These are phyloP conservation scores for Bombyx mori DNA, from an alignment of 1,140 invertebrate genomes.

Conservation along the genomic window DNA sequence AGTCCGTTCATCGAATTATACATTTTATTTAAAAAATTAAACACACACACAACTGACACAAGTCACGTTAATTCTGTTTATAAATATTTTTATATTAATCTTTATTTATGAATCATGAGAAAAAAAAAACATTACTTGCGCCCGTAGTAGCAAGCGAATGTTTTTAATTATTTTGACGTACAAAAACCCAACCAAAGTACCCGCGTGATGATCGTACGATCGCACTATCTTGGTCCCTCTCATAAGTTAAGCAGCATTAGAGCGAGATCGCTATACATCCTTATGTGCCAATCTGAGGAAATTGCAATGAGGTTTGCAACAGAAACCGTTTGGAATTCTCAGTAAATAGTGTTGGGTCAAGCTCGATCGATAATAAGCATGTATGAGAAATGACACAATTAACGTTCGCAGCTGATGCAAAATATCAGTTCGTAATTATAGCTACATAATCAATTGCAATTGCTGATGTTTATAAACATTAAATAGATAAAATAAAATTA, in stretches of 20 bases:
- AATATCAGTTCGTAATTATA: too few species aligned
- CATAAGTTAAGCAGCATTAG: slow-evolving; percentile 9
- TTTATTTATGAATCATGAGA: slow-evolving; percentile 15
- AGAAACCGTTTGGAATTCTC: slow-evolving; percentile 17
- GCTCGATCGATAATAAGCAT: too few species aligned
- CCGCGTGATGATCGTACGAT: slow-evolving; percentile 60
- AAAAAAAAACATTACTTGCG: not conserved
- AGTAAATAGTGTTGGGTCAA: not conserved
- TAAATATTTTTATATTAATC: slow-evolving; percentile 25
- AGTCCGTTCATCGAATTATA: slow-evolving; percentile 55
- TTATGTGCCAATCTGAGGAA: slow-evolving; percentile 28
- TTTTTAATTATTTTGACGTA: slow-evolving; percentile 53
- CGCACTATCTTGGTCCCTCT: slow-evolving; percentile 24
- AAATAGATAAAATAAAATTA: too few species aligned
- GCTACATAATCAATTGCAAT: too few species aligned
- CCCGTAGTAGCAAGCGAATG: slow-evolving; percentile 23
- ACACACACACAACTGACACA: slow-evolving; percentile 14
- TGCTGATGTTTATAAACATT: too few species aligned
- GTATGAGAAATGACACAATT: too few species aligned
- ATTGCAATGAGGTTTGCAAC: slow-evolving; percentile 22
- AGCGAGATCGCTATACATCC: slow-evolving; percentile 24
- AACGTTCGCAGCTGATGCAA: too few species aligned
- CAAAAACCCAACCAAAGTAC: slow-evolving; percentile 31
- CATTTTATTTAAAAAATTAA: slow-evolving; percentile 31
- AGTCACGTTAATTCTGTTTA: slow-evolving; percentile 1